Base-by-base conservation (phyloP, 1,140 invertebrate species). In the Lordiphosa mommai region DNA sequence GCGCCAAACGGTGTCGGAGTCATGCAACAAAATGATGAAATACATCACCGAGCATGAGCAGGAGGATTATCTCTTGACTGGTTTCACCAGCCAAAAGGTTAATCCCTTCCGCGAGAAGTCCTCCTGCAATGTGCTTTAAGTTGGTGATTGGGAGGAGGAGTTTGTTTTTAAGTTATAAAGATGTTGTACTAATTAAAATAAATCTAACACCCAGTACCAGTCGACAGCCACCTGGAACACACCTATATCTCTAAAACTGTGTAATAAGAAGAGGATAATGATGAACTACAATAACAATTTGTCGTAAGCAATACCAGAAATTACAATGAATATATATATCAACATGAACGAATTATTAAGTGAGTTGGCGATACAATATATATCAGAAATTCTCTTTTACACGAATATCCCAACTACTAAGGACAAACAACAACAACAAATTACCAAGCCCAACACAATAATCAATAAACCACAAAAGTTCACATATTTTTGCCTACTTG, bases 51-150 rank as follows among this genome's bases (percentile, higher is more conserved):
- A 98, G 86, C 96, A 98, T 80, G 94, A 97, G 88, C 95, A 96
- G 74, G 96, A 98, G 86, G 97, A 99, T 90, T 98, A 95, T 85
- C 93, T 99, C n/a, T 92, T 99, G 51, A 94, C 97, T 77, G 97
- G 97, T 2, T 98, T 99, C 90, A 95, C 96, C 50, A 97, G 95
- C 59, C 97, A 98, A 88, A 97, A 97, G 89, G 96, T 97, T 5
- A 99, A 99, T 91, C 97, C 98, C 23, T 99, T 98, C 92, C 93
- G 97, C 79, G 97, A 99, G 90, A 98, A 98, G 90, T 97, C 95
- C 72, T 95, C 95, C 37, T 99, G 97, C 91, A 92, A 92, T 52
- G 91, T 98, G 79, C 91, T 97, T 65, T 97, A 94, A 93, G 73
- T 23, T 32, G 61, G 32, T 8, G 10, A 17, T 7, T 30, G 12